These are phyloP conservation scores for Alosa sapidissima DNA, from an alignment of 2,797 vertebrate genomes.

Conservation along the genomic window DNA sequence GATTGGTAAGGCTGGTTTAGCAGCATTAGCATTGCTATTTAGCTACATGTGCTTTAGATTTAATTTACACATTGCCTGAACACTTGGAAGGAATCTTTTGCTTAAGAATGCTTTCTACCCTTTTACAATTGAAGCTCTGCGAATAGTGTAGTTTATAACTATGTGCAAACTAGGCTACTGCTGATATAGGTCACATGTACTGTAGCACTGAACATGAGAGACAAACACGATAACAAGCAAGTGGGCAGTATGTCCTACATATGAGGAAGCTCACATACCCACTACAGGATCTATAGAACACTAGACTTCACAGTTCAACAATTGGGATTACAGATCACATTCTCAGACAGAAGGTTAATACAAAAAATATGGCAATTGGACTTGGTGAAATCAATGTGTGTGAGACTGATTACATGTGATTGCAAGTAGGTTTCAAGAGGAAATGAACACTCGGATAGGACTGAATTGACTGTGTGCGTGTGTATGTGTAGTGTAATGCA, in stretches of 20 bases:
- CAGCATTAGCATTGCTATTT: no score
- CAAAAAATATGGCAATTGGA: not conserved
- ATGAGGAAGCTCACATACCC: not conserved
- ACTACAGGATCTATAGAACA: not conserved
- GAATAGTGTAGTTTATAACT: not conserved
- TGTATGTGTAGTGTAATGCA: no score
- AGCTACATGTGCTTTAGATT: not conserved
- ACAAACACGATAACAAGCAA: not conserved
- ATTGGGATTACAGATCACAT: not conserved
- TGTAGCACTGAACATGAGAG: not conserved
- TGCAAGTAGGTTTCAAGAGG: not conserved
- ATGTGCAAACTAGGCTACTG: not conserved
- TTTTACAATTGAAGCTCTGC: not conserved
- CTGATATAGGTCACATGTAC: conserved; percentile 9
- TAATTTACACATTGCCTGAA: not conserved
- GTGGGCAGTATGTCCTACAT: conserved; percentile 7
- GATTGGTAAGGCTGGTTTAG: no score
- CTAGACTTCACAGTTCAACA: not conserved
- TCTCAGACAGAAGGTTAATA: not conserved
- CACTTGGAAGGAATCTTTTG: not conserved
- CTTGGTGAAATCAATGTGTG: not conserved
- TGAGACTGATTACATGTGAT: not conserved
- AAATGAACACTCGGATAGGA: no score
- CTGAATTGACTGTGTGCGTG: no score
- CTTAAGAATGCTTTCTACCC: not conserved